Conservation (phyloP, 2,888 invertebrate genomes). For the Plagiodera versicolora region DNA sequence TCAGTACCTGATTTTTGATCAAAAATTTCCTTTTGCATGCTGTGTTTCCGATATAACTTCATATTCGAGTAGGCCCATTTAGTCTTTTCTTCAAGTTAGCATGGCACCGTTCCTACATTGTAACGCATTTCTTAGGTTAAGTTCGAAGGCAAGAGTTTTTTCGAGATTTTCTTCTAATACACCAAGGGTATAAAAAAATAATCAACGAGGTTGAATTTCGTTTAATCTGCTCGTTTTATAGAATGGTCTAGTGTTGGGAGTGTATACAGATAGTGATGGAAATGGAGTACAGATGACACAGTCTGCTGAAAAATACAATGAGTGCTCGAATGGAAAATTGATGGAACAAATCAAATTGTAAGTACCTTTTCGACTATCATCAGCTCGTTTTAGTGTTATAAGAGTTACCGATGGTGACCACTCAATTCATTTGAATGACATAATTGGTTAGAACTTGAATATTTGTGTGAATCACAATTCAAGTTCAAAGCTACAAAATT, state of each 20-base stretch:
- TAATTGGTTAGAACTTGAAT: no score
- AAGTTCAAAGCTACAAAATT: no score
- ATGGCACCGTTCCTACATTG: conserved; percentile 34
- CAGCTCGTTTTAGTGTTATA: not conserved
- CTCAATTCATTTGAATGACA: no score
- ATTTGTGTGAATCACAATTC: no score
- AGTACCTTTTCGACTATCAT: conserved; percentile 44
- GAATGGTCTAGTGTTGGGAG: conserved; percentile 62
- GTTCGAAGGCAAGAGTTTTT: conserved; percentile 30
- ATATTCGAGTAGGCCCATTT: no score
- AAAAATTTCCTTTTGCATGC: no score
- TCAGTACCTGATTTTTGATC: no score
- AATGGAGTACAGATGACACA: conserved; percentile 54
- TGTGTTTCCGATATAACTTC: no score
- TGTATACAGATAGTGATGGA: conserved; percentile 55
- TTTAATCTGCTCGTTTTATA: conserved; percentile 36
- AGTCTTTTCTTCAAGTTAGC: conserved; percentile 6
- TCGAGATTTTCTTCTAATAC: conserved; percentile 32
- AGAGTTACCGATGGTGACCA: no score
- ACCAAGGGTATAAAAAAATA: conserved; percentile 10
- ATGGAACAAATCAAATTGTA: conserved; percentile 57
- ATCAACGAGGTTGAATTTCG: not conserved
- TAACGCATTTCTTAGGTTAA: conserved; percentile 44
- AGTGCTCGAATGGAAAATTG: conserved; percentile 55
- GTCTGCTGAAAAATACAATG: conserved; percentile 57